Base-by-base conservation (phyloP, 2,113 vertebrate genomes). In the Tringa solitaria region DNA sequence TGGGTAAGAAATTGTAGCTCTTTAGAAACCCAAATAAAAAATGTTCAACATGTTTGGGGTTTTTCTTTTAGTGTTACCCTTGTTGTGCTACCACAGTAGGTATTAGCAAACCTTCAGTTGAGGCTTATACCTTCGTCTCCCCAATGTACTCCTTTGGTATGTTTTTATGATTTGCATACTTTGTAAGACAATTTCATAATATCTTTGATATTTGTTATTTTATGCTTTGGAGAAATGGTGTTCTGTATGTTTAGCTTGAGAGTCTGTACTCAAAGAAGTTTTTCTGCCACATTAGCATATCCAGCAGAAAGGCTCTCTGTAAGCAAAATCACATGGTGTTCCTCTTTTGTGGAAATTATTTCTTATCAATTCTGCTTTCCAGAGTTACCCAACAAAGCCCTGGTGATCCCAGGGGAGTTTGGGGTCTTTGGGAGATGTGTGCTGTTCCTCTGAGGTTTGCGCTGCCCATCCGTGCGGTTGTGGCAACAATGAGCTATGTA, bases 321-420 rank as follows among this genome's bases (percentile, higher is more conserved):
- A 72, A 56, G 48, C 0, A 2, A 57, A 74, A 54, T 57, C 28
- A 10, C 8, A 11, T 54, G 67, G 20, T 59, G 16, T 76, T 46
- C 53, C 59, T 12, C 48, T 77, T 30, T 57, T 21, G 10, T n/a
- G 19, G 61, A 23, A 28, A 12, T 65, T 4, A 11, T 35, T 56
- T 69, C 1, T 1, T 45, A 9, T 32, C 33, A 28, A 0, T 3
- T 54, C 28, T 19, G 10, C 17, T 46, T 65, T 65, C 56, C 37
- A 54, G 60, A 86, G 48, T 19, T 39, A 32, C 6, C 10, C 27
- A 43, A 14, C 20, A 14, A 51, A 77, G 14, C 41, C 24, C 33
- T 8, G 3, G 1, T 2, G n/a, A 7, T 7, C 14, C 1, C 0
- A 18, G 37, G 18, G 56, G 32, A 41, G 2, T 2, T 1, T 18